Evolutionary conservation across 2,888 invertebrate genomes (phyloP).

Genomic region (Drosophila birchii): DNA sequence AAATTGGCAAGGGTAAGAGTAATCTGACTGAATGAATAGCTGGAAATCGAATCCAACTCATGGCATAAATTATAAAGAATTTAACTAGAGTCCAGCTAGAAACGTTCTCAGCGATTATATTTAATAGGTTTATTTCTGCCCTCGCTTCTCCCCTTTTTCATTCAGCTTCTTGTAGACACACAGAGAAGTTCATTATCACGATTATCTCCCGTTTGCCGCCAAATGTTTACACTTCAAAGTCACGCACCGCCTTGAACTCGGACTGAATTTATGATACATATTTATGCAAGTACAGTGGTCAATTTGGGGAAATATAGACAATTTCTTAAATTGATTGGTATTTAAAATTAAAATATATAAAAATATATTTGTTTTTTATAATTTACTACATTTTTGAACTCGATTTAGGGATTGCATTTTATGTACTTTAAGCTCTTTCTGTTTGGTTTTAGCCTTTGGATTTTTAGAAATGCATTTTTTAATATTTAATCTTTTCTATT

Average conservation of each 20-base stretch:
- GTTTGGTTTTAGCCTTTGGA: no score
- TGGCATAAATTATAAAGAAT: neutral
- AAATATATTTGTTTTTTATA: no score
- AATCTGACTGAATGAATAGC: constrained; percentile 46
- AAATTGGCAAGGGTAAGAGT: constrained; percentile 52
- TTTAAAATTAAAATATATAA: neutral
- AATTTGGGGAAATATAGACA: neutral
- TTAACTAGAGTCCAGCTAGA: neutral
- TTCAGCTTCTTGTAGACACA: constrained; percentile 22
- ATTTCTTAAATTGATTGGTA: neutral
- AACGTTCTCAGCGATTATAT: constrained; percentile 12
- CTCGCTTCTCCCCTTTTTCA: constrained; percentile 11
- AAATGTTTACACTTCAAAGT: constrained; percentile 45
- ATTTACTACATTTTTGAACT: no score
- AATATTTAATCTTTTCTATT: no score
- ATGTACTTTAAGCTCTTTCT: no score
- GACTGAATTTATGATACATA: constrained; percentile 39
- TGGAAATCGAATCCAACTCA: constrained; percentile 8
- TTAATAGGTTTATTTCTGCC: constrained; percentile 4
- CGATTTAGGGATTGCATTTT: no score
- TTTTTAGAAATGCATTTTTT: no score
- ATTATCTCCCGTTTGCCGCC: constrained; percentile 28
- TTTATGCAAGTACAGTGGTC: constrained; percentile 30
- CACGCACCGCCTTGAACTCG: constrained; percentile 53
- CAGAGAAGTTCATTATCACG: constrained; percentile 35